These are phyloP conservation scores for Oostethus manadensis DNA, from an alignment of 2,113 vertebrate species.

Conservation along the genomic window DNA sequence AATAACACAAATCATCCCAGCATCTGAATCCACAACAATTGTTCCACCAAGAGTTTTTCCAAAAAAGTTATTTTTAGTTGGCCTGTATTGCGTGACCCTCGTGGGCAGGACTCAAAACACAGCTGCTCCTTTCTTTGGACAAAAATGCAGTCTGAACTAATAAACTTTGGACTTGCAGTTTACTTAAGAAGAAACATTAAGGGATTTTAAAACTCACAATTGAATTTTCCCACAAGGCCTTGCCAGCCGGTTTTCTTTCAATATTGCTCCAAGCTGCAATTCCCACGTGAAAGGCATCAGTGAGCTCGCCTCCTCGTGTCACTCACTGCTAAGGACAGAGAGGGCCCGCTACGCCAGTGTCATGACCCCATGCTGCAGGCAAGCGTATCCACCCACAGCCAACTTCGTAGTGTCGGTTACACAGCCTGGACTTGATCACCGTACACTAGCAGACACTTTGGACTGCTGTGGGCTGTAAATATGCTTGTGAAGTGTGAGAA, in stretches of 20 bases:
- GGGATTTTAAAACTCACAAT: slow-evolving; percentile 73
- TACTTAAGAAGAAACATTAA: slow-evolving; percentile 75
- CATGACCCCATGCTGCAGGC: slow-evolving; percentile 81
- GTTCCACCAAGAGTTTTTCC: slow-evolving; percentile 37
- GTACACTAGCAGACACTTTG: slow-evolving; percentile 12
- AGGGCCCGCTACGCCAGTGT: slow-evolving; percentile 79
- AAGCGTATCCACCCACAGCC: slow-evolving; percentile 81
- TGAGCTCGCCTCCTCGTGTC: slow-evolving; percentile 83
- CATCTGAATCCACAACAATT: slow-evolving; percentile 35
- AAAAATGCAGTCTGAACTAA: slow-evolving; percentile 77
- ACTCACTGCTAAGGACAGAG: slow-evolving; percentile 80
- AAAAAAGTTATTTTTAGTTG: slow-evolving; percentile 66
- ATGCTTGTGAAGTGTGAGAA: slow-evolving; percentile 14
- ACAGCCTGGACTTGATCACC: slow-evolving; percentile 83
- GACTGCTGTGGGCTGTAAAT: slow-evolving; percentile 27
- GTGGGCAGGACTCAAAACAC: slow-evolving; percentile 69
- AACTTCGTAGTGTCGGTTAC: slow-evolving; percentile 80
- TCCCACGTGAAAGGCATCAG: slow-evolving; percentile 91
- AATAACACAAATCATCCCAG: slow-evolving; percentile 11
- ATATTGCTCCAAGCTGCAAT: slow-evolving; percentile 86
- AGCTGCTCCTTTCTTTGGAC: slow-evolving; percentile 69
- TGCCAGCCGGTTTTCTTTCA: slow-evolving; percentile 73
- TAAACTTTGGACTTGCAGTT: slow-evolving; percentile 74
- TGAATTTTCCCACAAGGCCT: slow-evolving; percentile 85
- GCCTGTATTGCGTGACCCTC: slow-evolving; percentile 63